Percentiles rank a stretch among this genome's conserved stretches.
Conservation (phyloP, 2,113 vertebrate genomes). For the Dipodomys stephensi region DNA sequence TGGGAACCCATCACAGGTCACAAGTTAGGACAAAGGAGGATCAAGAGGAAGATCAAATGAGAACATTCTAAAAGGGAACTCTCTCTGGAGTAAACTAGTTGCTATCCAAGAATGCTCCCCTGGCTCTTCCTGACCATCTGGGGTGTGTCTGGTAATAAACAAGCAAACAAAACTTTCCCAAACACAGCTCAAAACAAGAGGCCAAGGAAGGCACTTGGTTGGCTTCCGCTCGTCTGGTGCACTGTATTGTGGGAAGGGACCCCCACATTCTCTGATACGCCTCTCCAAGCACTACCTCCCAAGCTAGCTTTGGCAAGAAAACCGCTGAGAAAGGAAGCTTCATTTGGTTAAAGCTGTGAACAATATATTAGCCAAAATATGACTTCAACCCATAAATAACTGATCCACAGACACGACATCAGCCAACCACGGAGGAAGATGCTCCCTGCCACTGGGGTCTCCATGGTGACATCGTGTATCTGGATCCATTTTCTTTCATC, state of each 20-base stretch:
- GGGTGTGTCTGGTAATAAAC: background rate
- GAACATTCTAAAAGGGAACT: background rate
- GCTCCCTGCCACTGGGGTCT: background rate
- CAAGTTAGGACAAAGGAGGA: background rate
- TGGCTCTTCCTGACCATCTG: background rate
- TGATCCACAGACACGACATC: slow-evolving; percentile 47
- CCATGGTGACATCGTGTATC: slow-evolving; percentile 12
- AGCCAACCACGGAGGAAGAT: slow-evolving; percentile 43
- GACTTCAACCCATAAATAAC: slow-evolving; percentile 69
- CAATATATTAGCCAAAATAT: slow-evolving; percentile 68
- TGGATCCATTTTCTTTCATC: slow-evolving; percentile 59
- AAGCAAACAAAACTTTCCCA: background rate
- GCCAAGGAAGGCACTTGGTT: no score
- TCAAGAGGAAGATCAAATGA: background rate
- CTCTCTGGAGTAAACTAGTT: background rate
- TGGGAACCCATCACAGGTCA: background rate
- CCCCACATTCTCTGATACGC: background rate
- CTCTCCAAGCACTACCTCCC: slow-evolving; percentile 33
- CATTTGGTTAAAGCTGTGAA: slow-evolving; percentile 66
- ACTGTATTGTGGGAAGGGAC: background rate
- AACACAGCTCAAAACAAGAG: no score
- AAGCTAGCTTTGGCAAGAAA: slow-evolving; percentile 66
- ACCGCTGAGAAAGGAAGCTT: slow-evolving; percentile 29
- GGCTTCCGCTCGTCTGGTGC: background rate
- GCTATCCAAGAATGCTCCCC: background rate